Evolutionary conservation across 2,888 invertebrate genomes (phyloP), one percentile per base, ranked within the genome.

Genomic region (Morpho helenor): DNA sequence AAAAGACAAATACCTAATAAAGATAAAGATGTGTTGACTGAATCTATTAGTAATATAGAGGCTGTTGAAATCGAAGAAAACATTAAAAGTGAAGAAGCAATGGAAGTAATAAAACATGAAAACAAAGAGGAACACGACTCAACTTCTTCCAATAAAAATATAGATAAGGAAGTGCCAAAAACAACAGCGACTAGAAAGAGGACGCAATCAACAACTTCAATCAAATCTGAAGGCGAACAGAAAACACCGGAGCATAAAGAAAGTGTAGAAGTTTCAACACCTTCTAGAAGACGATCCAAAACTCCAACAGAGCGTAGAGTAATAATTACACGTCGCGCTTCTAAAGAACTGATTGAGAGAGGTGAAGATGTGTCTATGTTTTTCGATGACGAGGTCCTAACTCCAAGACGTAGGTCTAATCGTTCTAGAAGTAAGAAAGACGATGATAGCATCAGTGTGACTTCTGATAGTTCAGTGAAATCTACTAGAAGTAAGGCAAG

Each of bases 291-390:
- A 39, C 55, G 55, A 16, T 7, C 49, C 2, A 67, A 74, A 9
- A 60, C 53, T 0, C 85, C 87, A 0, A 78, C 75, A 1, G 88
- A 87, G 76, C 71, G 80, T 0, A 73, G 86, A 44, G 82, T 76
- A 60, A 85, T 89, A 7, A 71, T 89, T 10, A 88, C 88, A 0
- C 70, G 88, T 57, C 75, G 87, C 0, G 79, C 80, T n/a, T 88
- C 89, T 0, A 79, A 75, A 63, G 89, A 89, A 63, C 69, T 85
- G 59, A 72, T 74, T 0, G 84, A 77, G 43, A 79, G 72, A 52
- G 54, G 70, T 1, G 82, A 84, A 10, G 81, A 83, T 44, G 76
- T 77, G 2, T 77, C 73, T 48, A 10, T 59, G 7, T 59, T 67
- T 44, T 22, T 74, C 22, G 42, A 54, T 4, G 82, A 85, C 8